Conservation (phyloP, 1,140 invertebrate species). For the Lucilia cuprina region DNA sequence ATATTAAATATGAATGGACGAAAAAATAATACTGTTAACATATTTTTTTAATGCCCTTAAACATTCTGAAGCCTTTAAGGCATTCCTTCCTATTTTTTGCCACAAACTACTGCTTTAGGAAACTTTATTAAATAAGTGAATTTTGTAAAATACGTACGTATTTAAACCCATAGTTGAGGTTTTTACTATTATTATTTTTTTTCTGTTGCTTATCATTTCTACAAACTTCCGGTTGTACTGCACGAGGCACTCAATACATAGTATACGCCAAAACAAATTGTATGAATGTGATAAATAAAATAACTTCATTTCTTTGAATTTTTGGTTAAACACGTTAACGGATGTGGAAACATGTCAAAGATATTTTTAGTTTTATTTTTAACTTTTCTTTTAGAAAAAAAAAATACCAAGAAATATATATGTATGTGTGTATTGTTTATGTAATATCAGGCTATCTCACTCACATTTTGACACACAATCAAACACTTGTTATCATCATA, state of each 20-base stretch:
- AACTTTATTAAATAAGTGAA: background rate
- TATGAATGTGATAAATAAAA: too few relatives aligned
- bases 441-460: background rate
- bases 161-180: too few relatives aligned
- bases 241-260: background rate
- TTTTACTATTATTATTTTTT: background rate
- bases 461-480: too few relatives aligned
- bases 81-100: background rate
- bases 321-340: slow-evolving; percentile 5
- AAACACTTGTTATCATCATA: too few relatives aligned
- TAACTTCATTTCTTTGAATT: background rate
- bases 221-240: background rate
- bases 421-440: background rate
- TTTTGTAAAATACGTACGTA: too few relatives aligned
- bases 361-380: background rate
- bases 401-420: background rate
- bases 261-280: too few relatives aligned
- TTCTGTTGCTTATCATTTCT: background rate
- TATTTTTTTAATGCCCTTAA: too few relatives aligned
- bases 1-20: too few relatives aligned
- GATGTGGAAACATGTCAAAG: background rate
- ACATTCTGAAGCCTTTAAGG: background rate
- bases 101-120: background rate
- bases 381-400: background rate
- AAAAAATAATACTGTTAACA: too few relatives aligned